These are phyloP conservation scores for Sinocyclocheilus rhinocerous DNA, from an alignment of 2,113 vertebrate genomes.

Conservation along the genomic window DNA sequence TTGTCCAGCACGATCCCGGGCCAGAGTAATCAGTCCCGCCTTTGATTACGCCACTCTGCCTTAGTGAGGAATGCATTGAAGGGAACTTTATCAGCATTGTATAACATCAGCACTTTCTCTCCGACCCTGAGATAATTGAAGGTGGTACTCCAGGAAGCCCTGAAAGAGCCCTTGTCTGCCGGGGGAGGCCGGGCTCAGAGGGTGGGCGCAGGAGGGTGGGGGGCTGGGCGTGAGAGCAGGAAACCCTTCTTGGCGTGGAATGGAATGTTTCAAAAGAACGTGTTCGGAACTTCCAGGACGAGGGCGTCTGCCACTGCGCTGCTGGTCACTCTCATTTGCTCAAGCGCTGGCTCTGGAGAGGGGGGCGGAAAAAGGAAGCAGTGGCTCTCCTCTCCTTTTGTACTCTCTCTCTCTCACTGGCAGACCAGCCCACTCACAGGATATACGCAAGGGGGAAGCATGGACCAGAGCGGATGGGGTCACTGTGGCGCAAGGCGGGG, in stretches of 20 bases:
- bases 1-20: conserved; percentile 35
- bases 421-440: conserved; percentile 51
- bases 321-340: conserved; percentile 40
- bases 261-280: conserved; percentile 83
- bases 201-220: conserved; percentile 47
- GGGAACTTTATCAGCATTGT: conserved; percentile 55
- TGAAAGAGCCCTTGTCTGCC: conserved; percentile 78
- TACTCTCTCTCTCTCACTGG: conserved; percentile 13
- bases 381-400: conserved; percentile 32
- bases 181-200: conserved; percentile 58
- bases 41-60: conserved; percentile 47
- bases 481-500: conserved; percentile 64
- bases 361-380: conserved; percentile 31
- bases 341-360: neutral
- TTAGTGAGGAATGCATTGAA: conserved; percentile 54
- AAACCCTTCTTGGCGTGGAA: conserved; percentile 77
- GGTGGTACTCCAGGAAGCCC: conserved; percentile 77
- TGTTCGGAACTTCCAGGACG: conserved; percentile 79
- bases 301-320: conserved; percentile 72
- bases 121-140: conserved; percentile 76
- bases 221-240: conserved; percentile 72
- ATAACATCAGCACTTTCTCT: conserved; percentile 60
- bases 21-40: conserved; percentile 42
- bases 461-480: conserved; percentile 55
- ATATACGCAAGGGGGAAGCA: conserved; percentile 40